Conservation (phyloP, 2,797 vertebrate species). For the Diceros bicornis region DNA sequence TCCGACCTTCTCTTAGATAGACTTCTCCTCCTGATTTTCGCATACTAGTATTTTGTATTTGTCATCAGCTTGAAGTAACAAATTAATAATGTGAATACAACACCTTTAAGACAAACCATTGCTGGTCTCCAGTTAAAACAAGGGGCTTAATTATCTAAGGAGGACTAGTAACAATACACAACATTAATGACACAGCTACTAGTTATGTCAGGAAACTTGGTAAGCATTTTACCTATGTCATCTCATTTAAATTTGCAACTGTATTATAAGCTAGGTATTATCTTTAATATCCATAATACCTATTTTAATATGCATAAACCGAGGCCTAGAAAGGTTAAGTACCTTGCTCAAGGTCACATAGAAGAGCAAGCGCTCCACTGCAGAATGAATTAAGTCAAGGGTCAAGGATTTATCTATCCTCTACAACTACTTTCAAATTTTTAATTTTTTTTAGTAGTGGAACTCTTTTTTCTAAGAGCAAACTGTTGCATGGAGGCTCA, state of each 20-base stretch:
- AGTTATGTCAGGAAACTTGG: neutral
- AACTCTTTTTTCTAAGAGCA: neutral
- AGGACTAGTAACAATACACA: neutral
- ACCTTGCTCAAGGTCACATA: neutral
- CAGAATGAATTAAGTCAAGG: neutral
- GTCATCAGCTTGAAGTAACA: neutral
- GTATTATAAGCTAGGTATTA: neutral
- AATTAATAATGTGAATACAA: neutral
- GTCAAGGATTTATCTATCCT: slow-evolving; percentile 7
- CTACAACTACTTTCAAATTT: neutral
- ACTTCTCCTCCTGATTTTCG: neutral
- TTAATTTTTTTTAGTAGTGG: neutral
- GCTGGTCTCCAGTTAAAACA: neutral
- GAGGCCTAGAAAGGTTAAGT: neutral
- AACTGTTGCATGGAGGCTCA: neutral
- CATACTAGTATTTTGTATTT: neutral
- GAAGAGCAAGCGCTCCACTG: neutral
- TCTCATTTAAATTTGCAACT: neutral
- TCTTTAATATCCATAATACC: neutral
- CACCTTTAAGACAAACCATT: neutral
- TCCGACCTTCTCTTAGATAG: neutral
- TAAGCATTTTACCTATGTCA: neutral
- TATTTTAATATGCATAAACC: neutral
- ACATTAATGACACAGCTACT: neutral
- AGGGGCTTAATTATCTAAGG: neutral